These are phyloP conservation scores for Corythoichthys haematopterus DNA, from an alignment of 2,113 vertebrate genomes.

Conservation along the genomic window DNA sequence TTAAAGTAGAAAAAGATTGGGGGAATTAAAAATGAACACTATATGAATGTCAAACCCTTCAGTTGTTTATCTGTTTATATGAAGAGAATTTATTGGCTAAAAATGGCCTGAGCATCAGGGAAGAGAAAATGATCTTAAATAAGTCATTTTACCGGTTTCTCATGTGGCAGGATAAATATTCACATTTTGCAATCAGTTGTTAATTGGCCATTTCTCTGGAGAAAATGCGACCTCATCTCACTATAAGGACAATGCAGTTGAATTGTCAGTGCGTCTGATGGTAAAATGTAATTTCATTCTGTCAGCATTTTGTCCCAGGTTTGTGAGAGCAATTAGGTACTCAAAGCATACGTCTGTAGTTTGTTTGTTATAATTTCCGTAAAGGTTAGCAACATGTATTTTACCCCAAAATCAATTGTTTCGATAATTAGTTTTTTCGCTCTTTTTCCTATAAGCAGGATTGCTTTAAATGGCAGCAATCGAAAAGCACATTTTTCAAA, in stretches of 20 bases:
- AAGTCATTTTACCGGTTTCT: neutral
- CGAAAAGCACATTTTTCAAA: neutral
- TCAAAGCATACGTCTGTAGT: neutral
- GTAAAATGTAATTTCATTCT: neutral
- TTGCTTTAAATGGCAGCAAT: neutral
- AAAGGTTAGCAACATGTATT: neutral
- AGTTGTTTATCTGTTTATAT: neutral
- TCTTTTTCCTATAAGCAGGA: neutral
- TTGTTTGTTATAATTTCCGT: neutral
- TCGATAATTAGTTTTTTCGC: neutral
- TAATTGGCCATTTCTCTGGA: neutral
- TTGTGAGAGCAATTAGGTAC: too few relatives aligned
- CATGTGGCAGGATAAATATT: neutral
- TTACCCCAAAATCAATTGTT: neutral
- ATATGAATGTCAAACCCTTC: neutral
- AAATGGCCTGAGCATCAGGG: neutral
- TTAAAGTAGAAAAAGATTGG: constrained; percentile 43
- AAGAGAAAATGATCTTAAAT: neutral
- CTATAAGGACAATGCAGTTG: neutral
- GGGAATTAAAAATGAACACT: constrained; percentile 22
- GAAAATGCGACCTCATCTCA: too few relatives aligned
- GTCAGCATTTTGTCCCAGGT: neutral
- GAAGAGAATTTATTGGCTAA: neutral
- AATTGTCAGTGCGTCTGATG: neutral
- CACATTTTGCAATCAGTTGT: neutral